A percentile compares a stretch with the other conserved stretches of the same genome.
phyloP scores from a whole-genome alignment of 1,140 invertebrate genomes.

The Ladona fulva region DNA sequence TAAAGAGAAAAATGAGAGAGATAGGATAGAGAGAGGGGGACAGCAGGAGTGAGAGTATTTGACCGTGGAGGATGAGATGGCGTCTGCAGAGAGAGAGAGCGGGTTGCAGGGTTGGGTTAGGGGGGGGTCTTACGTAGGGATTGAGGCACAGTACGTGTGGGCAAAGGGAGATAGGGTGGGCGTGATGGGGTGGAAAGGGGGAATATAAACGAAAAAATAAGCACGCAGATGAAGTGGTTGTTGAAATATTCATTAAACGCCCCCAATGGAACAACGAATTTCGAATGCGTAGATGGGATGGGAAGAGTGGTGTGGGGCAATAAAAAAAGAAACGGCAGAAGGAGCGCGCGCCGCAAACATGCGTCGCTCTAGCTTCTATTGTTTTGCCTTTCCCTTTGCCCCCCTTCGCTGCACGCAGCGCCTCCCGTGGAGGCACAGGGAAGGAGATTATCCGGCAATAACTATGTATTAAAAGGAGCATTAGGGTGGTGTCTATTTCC shows the following conservation, averaged over 20 bases:
- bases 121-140: not conserved
- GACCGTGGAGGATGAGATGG: not conserved
- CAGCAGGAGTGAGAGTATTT: not conserved
- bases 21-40: not conserved
- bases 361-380: too few species aligned
- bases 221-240: not conserved
- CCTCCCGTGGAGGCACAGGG: too few species aligned
- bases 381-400: too few species aligned
- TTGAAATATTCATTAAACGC: slow-evolving; percentile 7
- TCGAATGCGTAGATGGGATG: not conserved
- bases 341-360: too few species aligned
- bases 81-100: not conserved
- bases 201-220: slow-evolving; percentile 1
- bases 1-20: not conserved
- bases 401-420: too few species aligned
- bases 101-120: not conserved
- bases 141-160: not conserved
- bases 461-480: too few species aligned
- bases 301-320: too few species aligned
- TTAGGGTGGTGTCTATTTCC: too few species aligned
- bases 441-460: too few species aligned
- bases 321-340: too few species aligned
- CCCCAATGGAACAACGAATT: not conserved
- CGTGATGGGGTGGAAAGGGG: not conserved
- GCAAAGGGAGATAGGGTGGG: not conserved